Percentiles rank a stretch among this genome's conserved stretches.
These are phyloP conservation scores for Liodrosophila aerea DNA, from an alignment of 2,888 invertebrate genomes.

Conservation along the genomic window DNA sequence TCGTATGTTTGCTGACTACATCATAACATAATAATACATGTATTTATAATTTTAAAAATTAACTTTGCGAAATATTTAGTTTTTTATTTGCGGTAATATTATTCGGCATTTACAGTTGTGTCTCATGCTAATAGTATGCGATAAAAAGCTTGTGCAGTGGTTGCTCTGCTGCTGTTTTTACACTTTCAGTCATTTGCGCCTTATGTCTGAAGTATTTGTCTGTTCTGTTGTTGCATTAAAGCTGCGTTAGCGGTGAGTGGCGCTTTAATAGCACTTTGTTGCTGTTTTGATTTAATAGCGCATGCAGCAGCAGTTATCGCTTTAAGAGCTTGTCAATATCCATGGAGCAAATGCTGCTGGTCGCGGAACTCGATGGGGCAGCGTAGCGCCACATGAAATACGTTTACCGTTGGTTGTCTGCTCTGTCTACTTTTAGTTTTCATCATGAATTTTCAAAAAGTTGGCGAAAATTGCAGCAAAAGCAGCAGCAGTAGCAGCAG, in stretches of 20 bases:
- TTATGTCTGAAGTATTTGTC: no score
- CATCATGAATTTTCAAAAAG: slow-evolving; percentile 71
- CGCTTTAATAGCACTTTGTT: slow-evolving; percentile 4
- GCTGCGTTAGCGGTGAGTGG: neutral
- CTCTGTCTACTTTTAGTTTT: slow-evolving; percentile 70
- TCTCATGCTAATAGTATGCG: no score
- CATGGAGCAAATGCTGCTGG: slow-evolving; percentile 45
- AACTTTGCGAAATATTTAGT: no score
- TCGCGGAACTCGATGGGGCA: slow-evolving; percentile 22
- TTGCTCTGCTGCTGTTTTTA: slow-evolving; percentile 1
- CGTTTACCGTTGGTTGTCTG: slow-evolving; percentile 39
- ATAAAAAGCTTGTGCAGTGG: no score
- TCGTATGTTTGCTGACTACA: no score
- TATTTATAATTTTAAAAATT: no score
- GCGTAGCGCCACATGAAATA: slow-evolving; percentile 27
- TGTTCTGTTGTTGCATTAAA: no score
- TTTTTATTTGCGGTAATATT: no score
- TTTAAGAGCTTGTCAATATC: slow-evolving; percentile 74
- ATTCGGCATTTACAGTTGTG: no score
- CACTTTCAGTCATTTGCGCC: no score
- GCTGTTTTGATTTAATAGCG: slow-evolving; percentile 64
- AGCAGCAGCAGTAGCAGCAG: slow-evolving; percentile 20
- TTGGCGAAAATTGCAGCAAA: slow-evolving; percentile 62
- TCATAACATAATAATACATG: no score
- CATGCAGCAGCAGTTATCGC: slow-evolving; percentile 52